Base-by-base conservation (phyloP, 2,113 vertebrate species). In the Labeo catla region DNA sequence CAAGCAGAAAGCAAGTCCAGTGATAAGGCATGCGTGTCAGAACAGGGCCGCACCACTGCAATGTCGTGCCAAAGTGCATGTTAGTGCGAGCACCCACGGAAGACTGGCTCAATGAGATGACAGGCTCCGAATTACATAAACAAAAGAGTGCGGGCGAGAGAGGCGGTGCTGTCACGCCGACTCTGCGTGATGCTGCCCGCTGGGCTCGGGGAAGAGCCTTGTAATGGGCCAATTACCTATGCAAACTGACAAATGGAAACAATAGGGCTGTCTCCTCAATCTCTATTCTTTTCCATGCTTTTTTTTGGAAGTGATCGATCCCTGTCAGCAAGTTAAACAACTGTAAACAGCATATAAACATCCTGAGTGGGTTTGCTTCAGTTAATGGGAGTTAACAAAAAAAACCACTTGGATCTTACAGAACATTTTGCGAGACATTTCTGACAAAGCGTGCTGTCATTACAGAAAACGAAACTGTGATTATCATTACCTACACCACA, bases 401-500 rank as follows among this genome's bases (percentile, higher is more conserved):
- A 61, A 66, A 68, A 49, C 28, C 13, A 82, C 12, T 77, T 70
- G 52, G 49, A 86, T 81, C 21, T 47, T 49, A 83, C 28, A 59
- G 43, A 82, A 73, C 77, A 39, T 73, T 73, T 45, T 83, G 68
- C 72, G 77, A 81, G 88, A 82, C 61, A 84, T 77, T 54, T 77
- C 54, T 45, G 43, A 86, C 79, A 72, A 68, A 47, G 70, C 81
- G 79, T 90, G 86, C 88, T 86, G 88, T 90, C 90, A 91, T 90
- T 89, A 91, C 2, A 28, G 76, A 85, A 88, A 86, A 86, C 86
- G 84, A 92, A 84, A 86, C 91, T 87, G 90, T 93, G 91, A 94
- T 92, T 89, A 86, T 88, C 89, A 89, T 91, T 91, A 92, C 90
- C 91, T 90, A 85, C 82, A 89, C 61, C 80, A 66, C 82, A 54